These are phyloP conservation scores for Cyphomyrus plagiostoma DNA, from an alignment of 2,113 vertebrate species.

Conservation along the genomic window DNA sequence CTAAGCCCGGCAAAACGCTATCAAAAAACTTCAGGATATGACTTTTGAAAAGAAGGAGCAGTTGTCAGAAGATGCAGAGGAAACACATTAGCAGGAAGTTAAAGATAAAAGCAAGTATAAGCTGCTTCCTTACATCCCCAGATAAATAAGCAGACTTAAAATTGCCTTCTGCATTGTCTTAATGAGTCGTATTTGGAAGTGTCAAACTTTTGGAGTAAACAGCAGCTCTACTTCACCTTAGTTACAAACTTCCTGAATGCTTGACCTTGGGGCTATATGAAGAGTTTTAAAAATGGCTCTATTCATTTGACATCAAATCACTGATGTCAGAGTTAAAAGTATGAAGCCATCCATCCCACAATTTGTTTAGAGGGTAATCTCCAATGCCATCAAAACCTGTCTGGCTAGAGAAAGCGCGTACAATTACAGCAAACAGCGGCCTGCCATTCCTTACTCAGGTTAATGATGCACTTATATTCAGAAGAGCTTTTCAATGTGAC, in stretches of 20 bases:
- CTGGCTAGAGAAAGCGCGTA: background rate
- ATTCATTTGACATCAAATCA: background rate
- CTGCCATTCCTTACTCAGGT: background rate
- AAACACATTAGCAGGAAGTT: background rate
- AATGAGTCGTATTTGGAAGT: background rate
- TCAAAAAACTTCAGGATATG: background rate
- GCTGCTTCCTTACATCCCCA: background rate
- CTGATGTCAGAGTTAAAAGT: background rate
- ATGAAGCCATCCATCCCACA: background rate
- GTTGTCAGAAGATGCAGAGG: background rate
- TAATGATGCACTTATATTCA: background rate
- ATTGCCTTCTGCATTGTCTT: background rate
- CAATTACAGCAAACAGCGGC: background rate
- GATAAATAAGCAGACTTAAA: background rate
- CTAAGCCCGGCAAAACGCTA: background rate
- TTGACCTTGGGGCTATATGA: background rate
- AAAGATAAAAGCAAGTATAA: background rate
- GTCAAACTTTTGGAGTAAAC: background rate
- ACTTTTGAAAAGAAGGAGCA: background rate
- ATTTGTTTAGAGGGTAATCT: background rate
- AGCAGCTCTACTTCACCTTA: background rate
- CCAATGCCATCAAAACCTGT: background rate
- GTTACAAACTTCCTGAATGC: background rate
- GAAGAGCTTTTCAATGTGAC: background rate
- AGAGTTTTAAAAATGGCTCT: background rate